Base-by-base conservation (phyloP, 2,888 invertebrate species). In the Linyphia triangularis region DNA sequence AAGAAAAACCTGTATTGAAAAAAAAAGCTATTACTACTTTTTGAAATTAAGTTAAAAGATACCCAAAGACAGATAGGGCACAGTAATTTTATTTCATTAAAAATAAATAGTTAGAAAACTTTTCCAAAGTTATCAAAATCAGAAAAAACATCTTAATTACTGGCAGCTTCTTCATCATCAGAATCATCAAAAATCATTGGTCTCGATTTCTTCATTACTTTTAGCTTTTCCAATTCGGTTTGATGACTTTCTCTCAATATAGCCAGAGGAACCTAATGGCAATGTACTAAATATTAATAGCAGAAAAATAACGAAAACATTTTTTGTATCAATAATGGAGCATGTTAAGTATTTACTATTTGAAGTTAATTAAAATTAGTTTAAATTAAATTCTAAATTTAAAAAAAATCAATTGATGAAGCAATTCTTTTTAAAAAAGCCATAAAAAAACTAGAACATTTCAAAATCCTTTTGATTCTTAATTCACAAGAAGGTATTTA, bases 201-300 rank as follows among this genome's bases (percentile, higher is more conserved):
- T n/a, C 33, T 82, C 22, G 63, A 72, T 67, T 86, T 37, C 83
- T 91, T 94, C 91, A 95, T 93, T 78, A 95, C 94, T 57, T 95
- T 94, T 24, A 96, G 93, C 90, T 95, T 95, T 78, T 94, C 94
- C 90, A 93, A 94, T 91, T 95, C 95, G 10, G 93, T 93, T 89
- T 94, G 93, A 70, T 95, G 93, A 91, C 95, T 95, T 79, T 94
- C 93, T 91, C 94, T 93, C 51, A 96, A 93, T 86, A 95, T 93
- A 91, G 94, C 93, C 65, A 93, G 91, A 30, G 94, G 93, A 75
- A 95, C 92, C 94, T 94, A 59, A n/a, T 43, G 40, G 43, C 13
- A 6, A 70, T 16, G n/a, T 51, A 26, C n/a, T n/a, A 61, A 61
- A 16, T 57, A n/a, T 57, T 57, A 57, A 33, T 9, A 33, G 9